Conservation (phyloP, 1,140 invertebrate genomes). For the Cepaea nemoralis region DNA sequence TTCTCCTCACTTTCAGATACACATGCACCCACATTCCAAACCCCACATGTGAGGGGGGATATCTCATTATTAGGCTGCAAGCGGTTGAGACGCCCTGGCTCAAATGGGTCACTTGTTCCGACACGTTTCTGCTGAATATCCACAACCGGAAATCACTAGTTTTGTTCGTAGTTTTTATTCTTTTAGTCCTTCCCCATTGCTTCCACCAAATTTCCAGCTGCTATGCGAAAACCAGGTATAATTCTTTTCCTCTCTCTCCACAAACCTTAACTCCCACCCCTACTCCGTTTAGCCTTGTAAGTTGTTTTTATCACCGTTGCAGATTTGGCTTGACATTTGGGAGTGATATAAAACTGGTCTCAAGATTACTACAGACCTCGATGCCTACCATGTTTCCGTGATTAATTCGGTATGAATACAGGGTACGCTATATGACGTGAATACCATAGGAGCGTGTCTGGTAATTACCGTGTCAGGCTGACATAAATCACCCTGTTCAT, state of each 20-base stretch:
- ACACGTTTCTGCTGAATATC: neutral
- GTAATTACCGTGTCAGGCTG: neutral
- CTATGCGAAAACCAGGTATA: neutral
- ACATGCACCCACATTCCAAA: neutral
- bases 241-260: neutral
- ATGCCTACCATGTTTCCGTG: neutral
- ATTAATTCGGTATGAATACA: neutral
- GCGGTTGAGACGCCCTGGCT: constrained; percentile 15
- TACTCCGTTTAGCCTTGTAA: neutral
- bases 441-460: neutral
- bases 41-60: neutral
- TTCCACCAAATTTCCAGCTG: neutral
- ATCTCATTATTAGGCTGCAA: neutral
- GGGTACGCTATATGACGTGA: neutral
- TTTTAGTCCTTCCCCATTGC: neutral
- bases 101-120: neutral
- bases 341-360: neutral
- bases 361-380: neutral
- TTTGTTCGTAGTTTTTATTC: neutral
- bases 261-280: neutral
- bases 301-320: neutral
- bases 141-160: neutral
- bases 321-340: neutral
- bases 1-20: neutral
- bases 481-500: neutral